Percentiles rank a stretch among this genome's conserved stretches.
Conservation (phyloP, 1,140 invertebrate species). For the Diorhabda elongata region DNA sequence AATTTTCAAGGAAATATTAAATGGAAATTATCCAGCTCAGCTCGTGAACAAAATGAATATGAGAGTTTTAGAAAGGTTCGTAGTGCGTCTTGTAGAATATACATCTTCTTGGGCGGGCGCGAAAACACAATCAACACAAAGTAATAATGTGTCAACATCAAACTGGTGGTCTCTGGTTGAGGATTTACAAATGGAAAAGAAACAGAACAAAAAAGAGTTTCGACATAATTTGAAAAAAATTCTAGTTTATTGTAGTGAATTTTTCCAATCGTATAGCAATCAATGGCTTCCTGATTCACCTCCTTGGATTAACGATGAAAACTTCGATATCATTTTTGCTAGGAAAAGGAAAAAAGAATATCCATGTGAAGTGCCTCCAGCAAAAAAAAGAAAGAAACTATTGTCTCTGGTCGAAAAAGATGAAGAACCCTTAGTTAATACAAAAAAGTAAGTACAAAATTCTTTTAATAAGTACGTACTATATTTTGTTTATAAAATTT, state of each 20-base stretch:
- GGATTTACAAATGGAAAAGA: conserved; percentile 4
- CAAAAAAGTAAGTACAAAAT: no score
- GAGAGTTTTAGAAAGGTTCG: conserved; percentile 26
- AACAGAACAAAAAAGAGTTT: conserved; percentile 3
- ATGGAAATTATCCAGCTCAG: conserved; percentile 30
- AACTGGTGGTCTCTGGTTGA: conserved; percentile 31
- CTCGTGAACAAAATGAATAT: conserved; percentile 29
- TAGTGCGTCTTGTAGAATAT: conserved; percentile 27
- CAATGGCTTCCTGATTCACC: conserved; percentile 11
- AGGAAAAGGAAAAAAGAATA: conserved; percentile 9
- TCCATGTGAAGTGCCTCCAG: background rate
- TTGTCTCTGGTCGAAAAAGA: background rate
- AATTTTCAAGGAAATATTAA: conserved; percentile 20
- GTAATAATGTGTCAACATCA: conserved; percentile 21
- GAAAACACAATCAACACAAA: conserved; percentile 16
- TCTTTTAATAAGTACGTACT: no score
- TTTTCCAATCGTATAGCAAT: conserved; percentile 23
- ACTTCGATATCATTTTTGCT: conserved; percentile 10
- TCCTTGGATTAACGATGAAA: conserved; percentile 15
- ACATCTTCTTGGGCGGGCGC: conserved; percentile 17
- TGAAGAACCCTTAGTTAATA: no score
- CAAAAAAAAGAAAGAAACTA: conserved; percentile 6
- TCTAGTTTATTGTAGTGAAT: conserved; percentile 27
- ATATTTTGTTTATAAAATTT: no score
- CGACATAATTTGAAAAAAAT: background rate